These are phyloP conservation scores for Egretta garzetta DNA, from an alignment of 2,113 vertebrate species.

Conservation along the genomic window DNA sequence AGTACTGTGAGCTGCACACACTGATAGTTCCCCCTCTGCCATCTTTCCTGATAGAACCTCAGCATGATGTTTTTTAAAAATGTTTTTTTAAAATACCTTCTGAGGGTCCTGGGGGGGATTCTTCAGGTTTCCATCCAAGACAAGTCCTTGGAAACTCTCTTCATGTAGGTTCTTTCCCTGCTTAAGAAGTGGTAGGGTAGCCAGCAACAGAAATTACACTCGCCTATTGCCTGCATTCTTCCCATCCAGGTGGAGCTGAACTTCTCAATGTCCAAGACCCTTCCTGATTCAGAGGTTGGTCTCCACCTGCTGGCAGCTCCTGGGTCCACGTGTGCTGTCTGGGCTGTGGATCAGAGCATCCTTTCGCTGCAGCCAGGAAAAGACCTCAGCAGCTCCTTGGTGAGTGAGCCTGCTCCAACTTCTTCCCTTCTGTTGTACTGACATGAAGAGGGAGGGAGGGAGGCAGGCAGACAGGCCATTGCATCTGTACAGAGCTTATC, in stretches of 20 bases:
- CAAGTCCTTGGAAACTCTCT: not conserved
- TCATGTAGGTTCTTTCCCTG: not conserved
- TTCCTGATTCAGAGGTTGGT: slow-evolving; percentile 78
- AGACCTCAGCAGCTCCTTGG: slow-evolving; percentile 68
- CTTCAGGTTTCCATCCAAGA: not conserved
- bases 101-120: not conserved
- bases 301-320: slow-evolving; percentile 76
- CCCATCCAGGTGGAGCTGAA: slow-evolving; percentile 70
- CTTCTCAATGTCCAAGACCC: slow-evolving; percentile 70
- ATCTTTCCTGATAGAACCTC: not conserved
- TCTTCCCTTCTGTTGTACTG: not conserved
- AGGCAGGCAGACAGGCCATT: not conserved
- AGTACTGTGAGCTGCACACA: not conserved
- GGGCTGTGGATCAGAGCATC: slow-evolving; percentile 77
- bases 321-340: slow-evolving; percentile 81
- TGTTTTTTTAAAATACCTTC: not conserved
- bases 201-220: not conserved
- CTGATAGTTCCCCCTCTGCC: not conserved
- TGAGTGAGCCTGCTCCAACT: not conserved
- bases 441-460: too few species aligned
- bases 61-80: not conserved
- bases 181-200: not conserved
- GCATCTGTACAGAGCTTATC: not conserved
- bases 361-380: slow-evolving; percentile 68
- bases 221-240: not conserved